Conservation (phyloP, 2,888 invertebrate species). For the Orgyia antiqua region DNA sequence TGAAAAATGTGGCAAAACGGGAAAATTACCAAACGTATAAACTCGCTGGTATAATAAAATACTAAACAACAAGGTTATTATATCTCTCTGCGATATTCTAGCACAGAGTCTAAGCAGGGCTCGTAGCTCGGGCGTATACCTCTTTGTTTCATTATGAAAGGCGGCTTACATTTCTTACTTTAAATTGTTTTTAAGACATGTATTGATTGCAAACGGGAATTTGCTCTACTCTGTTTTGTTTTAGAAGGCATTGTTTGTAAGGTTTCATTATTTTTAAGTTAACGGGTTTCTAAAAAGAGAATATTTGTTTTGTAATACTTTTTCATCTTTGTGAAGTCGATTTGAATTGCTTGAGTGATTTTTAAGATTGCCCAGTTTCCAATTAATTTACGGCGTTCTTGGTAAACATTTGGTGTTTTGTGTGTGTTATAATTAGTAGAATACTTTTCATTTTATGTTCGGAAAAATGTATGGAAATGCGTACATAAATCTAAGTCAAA, state of each 20-base stretch:
- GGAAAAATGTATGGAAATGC: no score
- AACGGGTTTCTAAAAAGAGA: slow-evolving; percentile 6
- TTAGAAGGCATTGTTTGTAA: slow-evolving; percentile 15
- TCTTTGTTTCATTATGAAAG: slow-evolving; percentile 45
- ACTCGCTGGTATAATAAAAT: no score
- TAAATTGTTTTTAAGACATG: slow-evolving; percentile 51
- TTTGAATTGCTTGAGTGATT: neutral
- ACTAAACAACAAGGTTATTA: no score
- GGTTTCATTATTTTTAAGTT: slow-evolving; percentile 19
- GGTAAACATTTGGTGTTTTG: no score
- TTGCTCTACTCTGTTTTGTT: slow-evolving; percentile 28
- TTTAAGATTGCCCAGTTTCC: neutral
- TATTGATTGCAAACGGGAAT: slow-evolving; percentile 47
- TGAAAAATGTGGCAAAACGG: no score
- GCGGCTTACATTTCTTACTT: slow-evolving; percentile 35
- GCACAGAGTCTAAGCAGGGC: no score
- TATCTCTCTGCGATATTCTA: no score
- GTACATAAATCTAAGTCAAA: no score
- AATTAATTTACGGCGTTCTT: neutral
- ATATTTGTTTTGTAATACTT: slow-evolving; percentile 1
- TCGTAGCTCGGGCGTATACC: slow-evolving; percentile 29
- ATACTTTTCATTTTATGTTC: no score
- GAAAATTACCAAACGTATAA: no score
- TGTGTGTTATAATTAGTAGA: no score
- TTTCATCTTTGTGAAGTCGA: slow-evolving; percentile 2